These are phyloP conservation scores for Lepilemur septentrionalis DNA, from an alignment of 2,797 vertebrate species.

Conservation along the genomic window DNA sequence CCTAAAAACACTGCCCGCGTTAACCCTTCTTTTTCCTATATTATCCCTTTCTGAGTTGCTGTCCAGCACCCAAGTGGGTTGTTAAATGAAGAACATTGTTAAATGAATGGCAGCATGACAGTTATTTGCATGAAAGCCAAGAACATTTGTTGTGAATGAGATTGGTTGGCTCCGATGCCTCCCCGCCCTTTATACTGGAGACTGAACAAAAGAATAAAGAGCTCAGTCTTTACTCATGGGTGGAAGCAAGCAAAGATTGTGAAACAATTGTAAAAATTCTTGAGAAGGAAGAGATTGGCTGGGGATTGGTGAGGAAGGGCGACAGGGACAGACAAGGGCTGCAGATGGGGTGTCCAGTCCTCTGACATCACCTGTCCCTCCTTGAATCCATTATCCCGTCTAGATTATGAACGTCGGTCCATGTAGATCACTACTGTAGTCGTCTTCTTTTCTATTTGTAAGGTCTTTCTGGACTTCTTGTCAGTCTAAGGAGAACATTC, in stretches of 20 bases:
- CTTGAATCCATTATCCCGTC: background rate
- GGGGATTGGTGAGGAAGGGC: background rate
- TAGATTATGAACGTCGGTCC: background rate
- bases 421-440: background rate
- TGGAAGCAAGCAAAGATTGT: background rate
- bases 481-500: background rate
- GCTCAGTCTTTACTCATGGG: background rate
- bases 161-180: background rate
- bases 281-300: background rate
- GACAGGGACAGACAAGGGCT: background rate
- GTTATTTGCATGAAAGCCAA: background rate
- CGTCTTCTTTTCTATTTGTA: background rate
- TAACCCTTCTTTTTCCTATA: background rate
- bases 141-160: background rate
- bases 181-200: rapidly evolving
- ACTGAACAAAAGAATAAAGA: background rate
- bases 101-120: background rate
- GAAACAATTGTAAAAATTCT: background rate
- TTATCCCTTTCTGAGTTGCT: background rate
- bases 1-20: background rate
- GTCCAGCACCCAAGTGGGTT: too few species aligned
- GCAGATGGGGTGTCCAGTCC: background rate
- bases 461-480: background rate
- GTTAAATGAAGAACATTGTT: background rate
- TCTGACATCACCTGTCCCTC: background rate